A percentile compares a stretch with the other conserved stretches of the same genome.
These are phyloP conservation scores for Petrocephalus microphthalmus DNA, from an alignment of 2,113 vertebrate species.

Conservation along the genomic window DNA sequence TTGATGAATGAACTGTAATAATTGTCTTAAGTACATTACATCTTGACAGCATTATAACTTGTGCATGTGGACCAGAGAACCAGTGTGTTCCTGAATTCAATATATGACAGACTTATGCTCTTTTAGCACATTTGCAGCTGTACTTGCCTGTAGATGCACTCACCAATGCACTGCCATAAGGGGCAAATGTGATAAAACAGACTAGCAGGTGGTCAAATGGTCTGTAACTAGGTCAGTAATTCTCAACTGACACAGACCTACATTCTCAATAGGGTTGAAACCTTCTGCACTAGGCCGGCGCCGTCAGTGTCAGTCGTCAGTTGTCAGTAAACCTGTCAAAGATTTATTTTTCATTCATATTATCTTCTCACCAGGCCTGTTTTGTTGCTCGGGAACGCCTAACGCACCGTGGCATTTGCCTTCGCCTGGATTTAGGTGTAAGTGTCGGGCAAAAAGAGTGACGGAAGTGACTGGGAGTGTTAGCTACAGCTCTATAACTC, in stretches of 20 bases:
- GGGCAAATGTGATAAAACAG: conserved; percentile 20
- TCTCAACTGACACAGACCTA: conserved; percentile 18
- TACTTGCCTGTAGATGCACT: not conserved
- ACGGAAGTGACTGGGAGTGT: not conserved
- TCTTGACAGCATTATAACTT: not conserved
- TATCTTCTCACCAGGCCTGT: not conserved
- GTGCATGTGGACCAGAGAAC: not conserved
- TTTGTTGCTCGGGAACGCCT: not conserved
- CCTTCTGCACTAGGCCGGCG: not conserved
- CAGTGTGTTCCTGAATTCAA: not conserved
- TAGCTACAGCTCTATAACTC: not conserved
- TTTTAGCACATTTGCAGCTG: not conserved
- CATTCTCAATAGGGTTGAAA: not conserved
- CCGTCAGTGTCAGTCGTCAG: not conserved
- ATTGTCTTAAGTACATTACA: not conserved
- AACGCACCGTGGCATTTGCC: not conserved
- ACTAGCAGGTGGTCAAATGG: conserved; percentile 30
- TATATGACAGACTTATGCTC: not conserved
- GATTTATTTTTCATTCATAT: conserved; percentile 1
- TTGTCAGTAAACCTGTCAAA: conserved; percentile 26
- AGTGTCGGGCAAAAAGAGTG: not conserved
- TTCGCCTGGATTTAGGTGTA: not conserved
- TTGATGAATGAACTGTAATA: not conserved
- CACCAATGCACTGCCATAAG: not conserved
- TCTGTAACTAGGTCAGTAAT: conserved; percentile 35